Evolutionary conservation across 2,113 vertebrate species (phyloP).

Genomic region (Donacobius atricapilla): DNA sequence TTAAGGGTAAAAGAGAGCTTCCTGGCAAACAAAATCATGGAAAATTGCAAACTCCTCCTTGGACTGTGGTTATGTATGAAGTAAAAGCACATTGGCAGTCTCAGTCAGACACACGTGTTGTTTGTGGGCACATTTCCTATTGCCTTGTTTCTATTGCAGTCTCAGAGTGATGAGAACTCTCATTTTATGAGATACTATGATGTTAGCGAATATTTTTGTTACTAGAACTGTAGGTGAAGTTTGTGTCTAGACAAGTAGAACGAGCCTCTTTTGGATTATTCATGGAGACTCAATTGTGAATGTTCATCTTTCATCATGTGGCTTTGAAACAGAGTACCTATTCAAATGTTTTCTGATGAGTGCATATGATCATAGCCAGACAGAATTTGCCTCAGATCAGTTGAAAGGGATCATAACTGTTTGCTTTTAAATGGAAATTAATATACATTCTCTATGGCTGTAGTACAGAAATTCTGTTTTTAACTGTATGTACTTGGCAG

Average conservation of each 20-base stretch:
- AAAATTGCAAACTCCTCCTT: not conserved
- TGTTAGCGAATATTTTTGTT: not conserved
- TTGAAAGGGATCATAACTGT: not conserved
- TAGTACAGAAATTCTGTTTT: not conserved
- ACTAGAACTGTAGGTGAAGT: not conserved
- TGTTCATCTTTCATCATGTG: not conserved
- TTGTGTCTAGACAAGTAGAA: not conserved
- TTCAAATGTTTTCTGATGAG: not conserved
- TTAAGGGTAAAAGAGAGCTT: not conserved
- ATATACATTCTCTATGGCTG: not conserved
- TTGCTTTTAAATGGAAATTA: conserved; percentile 36
- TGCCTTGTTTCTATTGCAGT: not conserved
- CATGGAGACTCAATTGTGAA: not conserved
- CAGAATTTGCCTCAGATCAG: not conserved
- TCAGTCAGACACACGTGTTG: fast-evolving
- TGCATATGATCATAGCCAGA: not conserved
- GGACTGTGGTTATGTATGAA: fast-evolving
- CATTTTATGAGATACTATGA: not conserved
- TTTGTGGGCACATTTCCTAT: not conserved
- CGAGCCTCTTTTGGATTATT: not conserved
- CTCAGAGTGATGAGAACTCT: not conserved
- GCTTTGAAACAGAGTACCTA: not conserved
- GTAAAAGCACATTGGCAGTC: not conserved
- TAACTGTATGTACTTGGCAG: not conserved
- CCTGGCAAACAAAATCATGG: not conserved